phyloP scores from a whole-genome alignment of 92 coral and sea anemone genomes.

The Porites cylindrica region DNA sequence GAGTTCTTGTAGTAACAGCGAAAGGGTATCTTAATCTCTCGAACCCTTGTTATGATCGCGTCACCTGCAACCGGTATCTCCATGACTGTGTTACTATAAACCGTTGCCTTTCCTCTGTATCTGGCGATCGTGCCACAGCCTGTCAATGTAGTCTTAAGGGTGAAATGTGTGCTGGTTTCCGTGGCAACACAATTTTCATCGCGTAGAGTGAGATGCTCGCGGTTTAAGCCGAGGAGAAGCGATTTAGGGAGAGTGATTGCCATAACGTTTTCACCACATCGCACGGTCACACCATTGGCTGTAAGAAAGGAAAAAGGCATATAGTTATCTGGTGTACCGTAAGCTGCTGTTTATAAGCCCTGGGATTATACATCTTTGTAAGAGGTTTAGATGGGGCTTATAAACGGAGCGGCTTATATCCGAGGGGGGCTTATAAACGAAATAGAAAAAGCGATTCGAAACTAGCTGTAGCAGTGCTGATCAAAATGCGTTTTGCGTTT shows the following conservation, averaged over 20 bases:
- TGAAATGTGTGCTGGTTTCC: constrained; percentile 75
- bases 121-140: constrained; percentile 82
- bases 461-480: too few relatives aligned
- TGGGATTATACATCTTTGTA: too few relatives aligned
- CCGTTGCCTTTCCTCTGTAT: constrained; percentile 55
- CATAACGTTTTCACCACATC: constrained; percentile 71
- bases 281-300: constrained; percentile 70
- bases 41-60: constrained; percentile 74
- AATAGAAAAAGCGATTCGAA: too few relatives aligned
- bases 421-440: too few relatives aligned
- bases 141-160: constrained; percentile 65
- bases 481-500: too few relatives aligned
- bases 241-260: constrained; percentile 80
- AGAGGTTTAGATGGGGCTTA: too few relatives aligned
- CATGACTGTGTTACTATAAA: constrained; percentile 77
- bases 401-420: too few relatives aligned
- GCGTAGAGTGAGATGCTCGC: constrained; percentile 71
- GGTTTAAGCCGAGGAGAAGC: constrained; percentile 71
- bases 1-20: constrained; percentile 78
- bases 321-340: too few relatives aligned
- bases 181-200: constrained; percentile 74
- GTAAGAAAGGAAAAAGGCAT: background rate
- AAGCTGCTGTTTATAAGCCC: too few relatives aligned
- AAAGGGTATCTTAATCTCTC: constrained; percentile 82
- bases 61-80: constrained; percentile 60